phyloP scores from a whole-genome alignment of 2,888 invertebrate genomes.

The Pseudococcus jackbeardsleyi region DNA sequence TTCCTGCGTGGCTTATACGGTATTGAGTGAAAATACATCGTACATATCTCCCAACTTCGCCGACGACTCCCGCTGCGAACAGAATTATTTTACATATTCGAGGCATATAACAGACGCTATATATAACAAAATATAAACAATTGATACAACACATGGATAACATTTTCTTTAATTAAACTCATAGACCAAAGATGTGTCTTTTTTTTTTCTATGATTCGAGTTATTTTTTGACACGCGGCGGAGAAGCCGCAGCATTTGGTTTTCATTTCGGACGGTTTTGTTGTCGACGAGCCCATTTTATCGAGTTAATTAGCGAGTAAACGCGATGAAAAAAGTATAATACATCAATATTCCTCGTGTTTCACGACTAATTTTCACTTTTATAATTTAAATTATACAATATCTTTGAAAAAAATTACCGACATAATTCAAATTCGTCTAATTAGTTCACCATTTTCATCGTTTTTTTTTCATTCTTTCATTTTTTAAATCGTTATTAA shows the following conservation, averaged over 20 bases:
- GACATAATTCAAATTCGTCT: constrained; percentile 13
- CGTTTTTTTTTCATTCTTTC: not conserved
- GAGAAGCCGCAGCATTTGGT: not conserved
- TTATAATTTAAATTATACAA: not conserved
- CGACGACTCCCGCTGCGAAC: constrained; percentile 19
- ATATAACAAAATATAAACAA: constrained; percentile 39
- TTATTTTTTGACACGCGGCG: not conserved
- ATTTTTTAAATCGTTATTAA: not conserved
- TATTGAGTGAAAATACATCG: constrained; percentile 46
- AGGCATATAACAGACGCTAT: constrained; percentile 37
- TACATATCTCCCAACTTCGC: not conserved
- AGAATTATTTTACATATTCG: constrained; percentile 47
- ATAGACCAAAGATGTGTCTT: not conserved
- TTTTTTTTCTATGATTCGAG: constrained; percentile 9
- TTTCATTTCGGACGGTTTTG: not conserved
- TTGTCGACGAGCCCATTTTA: not conserved
- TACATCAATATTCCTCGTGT: constrained; percentile 19
- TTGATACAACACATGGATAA: constrained; percentile 37
- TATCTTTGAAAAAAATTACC: not conserved
- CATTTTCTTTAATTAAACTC: constrained; percentile 47
- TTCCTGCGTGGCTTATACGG: constrained; percentile 19
- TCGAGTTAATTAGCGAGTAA: constrained; percentile 40
- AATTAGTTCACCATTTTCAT: constrained; percentile 14
- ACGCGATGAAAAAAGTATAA: constrained; percentile 10
- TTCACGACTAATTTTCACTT: constrained; percentile 1